Base-by-base conservation (phyloP, 2,797 vertebrate genomes). In the Poecilia velifera region DNA sequence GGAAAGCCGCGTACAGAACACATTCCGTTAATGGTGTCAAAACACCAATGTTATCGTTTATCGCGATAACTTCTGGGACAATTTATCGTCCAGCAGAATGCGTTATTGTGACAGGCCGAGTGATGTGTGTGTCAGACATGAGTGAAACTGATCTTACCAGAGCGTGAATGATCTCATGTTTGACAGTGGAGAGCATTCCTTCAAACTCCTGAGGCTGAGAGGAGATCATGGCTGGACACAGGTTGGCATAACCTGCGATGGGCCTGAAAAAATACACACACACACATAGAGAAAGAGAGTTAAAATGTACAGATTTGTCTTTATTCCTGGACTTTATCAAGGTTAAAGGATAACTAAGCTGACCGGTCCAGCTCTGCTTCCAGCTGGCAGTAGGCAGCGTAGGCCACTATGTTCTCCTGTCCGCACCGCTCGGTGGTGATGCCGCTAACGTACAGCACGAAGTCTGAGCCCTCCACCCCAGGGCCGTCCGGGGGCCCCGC, bases 111-210 rank as follows among this genome's bases (percentile, higher is more conserved):
- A 22, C 49, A 1, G 49, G 18, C 20, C 6, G 7, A 6, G 49
- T 22, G 49, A 22, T 22, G 49, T 8, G 34, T 68, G 34, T 68
- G 14, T 68, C 64, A 66, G 1, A 41, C 20, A 22, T 22, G 18
- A 43, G 34, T 22, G 6, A 62, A 59, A 46, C 8, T 28, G 31
- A 59, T 47, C 31, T 93, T 93, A 99, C 98, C 97, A 99, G 94
- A 16, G 98, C 98, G 70, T 99, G 98, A 85, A 99, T 97, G 85
- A 99, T 97, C 93, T 99, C 98, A 0, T 99, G 98, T 92, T 99
- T 98, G 84, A 99, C 98, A 0, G 98, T 99, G 76, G 98, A 99
- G 55, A 99, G 93, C 98, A 99, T 99, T 84, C 98, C 98, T 80
- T 97, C 73, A 80, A 98, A 99, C 86, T 99, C 98, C 93, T 98